Base-by-base conservation (phyloP, 1,140 invertebrate genomes). In the Trinorchestia longiramus region DNA sequence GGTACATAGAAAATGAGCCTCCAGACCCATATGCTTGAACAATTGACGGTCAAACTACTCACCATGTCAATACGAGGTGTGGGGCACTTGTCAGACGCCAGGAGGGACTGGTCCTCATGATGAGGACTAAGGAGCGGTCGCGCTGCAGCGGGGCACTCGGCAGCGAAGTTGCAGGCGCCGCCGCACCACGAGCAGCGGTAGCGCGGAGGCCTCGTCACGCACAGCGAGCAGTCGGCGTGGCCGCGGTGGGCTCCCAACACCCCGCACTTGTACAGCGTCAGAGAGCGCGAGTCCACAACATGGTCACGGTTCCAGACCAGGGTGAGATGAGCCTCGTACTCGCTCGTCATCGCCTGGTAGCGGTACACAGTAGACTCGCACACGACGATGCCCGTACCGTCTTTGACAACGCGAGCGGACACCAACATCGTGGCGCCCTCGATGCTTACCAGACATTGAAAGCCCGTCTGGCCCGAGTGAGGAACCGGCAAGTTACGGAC, bases 121-220 rank as follows among this genome's bases (percentile, higher is more conserved):
- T 98, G 97, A 98, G 99, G 62, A 98, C 98, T 97, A 99, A 99
- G 43, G 98, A 98, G 97, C 98, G 98, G 23, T 98, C 98, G 98
- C 43, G 98, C 98, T 44, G 98, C 98, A 96, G 98, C 98, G 90
- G 98, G 97, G 97, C 99, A 99, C 19, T 98, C 98, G 97, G 99
- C 98, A 96, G 98, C 98, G 97, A 99, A 99, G 45, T 98, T 98
- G 97, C 99, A 99, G 43, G 98, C 98, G 97, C 98, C 98, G 15
- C 98, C 98, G 97, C 99, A 99, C 99, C 99, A 99, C 43, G 98
- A 98, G 97, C 99, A 99, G 95, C 98, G 98, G 97, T 99, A 99
- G 97, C 99, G 98, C 23, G 98, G 97, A 91, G 97, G 97, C 62
- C 99, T 98, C 0, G 99, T 99, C 41, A 99, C 98, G 97, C 99